These are phyloP conservation scores for Orbicella faveolata DNA, from an alignment of 64 coral and sea anemone genomes.

Conservation along the genomic window DNA sequence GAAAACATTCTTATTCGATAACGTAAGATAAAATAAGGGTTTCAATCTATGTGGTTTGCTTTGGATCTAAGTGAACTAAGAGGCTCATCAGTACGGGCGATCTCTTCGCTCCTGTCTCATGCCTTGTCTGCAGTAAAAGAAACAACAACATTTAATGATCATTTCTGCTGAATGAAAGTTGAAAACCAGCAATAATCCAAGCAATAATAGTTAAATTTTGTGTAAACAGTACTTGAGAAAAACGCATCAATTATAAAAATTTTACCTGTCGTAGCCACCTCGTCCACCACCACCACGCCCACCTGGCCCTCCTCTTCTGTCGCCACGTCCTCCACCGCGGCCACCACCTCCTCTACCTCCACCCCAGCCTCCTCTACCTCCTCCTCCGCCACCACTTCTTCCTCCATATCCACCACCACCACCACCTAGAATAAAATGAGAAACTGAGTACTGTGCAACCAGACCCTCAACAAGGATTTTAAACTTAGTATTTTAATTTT, in stretches of 20 bases:
- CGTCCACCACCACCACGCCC: slow-evolving; percentile 53
- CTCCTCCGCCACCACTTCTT: slow-evolving; percentile 50
- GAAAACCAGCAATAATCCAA: neutral
- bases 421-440: slow-evolving; percentile 8
- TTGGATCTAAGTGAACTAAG: neutral
- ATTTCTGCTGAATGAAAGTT: neutral
- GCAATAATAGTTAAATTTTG: too few relatives aligned
- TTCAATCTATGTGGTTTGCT: neutral
- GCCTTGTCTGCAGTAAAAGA: slow-evolving; percentile 39
- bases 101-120: slow-evolving; percentile 69
- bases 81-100: slow-evolving; percentile 31
- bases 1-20: neutral
- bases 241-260: neutral
- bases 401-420: slow-evolving; percentile 50
- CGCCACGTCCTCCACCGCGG: slow-evolving; percentile 40
- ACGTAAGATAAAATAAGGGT: neutral
- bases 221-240: neutral
- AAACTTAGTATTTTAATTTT: too few relatives aligned
- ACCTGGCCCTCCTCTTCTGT: slow-evolving; percentile 41
- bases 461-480: too few relatives aligned
- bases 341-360: slow-evolving; percentile 44
- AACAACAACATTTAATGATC: neutral
- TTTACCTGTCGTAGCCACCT: slow-evolving; percentile 63
- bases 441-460: too few relatives aligned
- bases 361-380: slow-evolving; percentile 27